Evolutionary conservation across 1,140 invertebrate species (phyloP).

Genomic region (Zophobas morio): DNA sequence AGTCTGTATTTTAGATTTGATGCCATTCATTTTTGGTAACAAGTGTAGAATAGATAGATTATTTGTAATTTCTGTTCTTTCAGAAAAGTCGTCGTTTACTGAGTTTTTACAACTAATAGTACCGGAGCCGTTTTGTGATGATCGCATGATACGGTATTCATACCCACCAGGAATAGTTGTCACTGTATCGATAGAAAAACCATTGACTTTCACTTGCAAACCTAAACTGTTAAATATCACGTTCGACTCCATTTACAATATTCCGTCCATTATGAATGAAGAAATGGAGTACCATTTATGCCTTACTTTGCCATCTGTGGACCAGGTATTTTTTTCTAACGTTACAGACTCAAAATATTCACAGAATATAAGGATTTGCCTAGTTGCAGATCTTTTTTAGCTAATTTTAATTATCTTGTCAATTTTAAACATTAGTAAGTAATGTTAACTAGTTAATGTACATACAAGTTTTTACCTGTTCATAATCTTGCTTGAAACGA

Average conservation of each 20-base stretch:
- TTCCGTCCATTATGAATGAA: slow-evolving; percentile 53
- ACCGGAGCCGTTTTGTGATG: slow-evolving; percentile 47
- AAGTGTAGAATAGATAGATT: slow-evolving; percentile 8
- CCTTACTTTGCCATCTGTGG: slow-evolving; percentile 50
- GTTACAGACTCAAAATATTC: slow-evolving; percentile 41
- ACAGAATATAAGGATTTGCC: neutral
- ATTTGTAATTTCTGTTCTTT: neutral
- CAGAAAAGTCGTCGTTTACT: slow-evolving; percentile 51
- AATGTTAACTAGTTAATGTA: too few relatives aligned
- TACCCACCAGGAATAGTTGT: slow-evolving; percentile 55
- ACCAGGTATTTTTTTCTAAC: slow-evolving; percentile 16
- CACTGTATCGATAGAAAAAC: slow-evolving; percentile 55
- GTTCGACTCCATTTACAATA: slow-evolving; percentile 60
- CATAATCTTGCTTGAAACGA: too few relatives aligned
- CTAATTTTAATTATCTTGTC: neutral
- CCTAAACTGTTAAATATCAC: slow-evolving; percentile 57
- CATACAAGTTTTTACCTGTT: too few relatives aligned
- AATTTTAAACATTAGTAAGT: too few relatives aligned
- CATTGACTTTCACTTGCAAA: slow-evolving; percentile 22
- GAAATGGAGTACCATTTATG: slow-evolving; percentile 58
- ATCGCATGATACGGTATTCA: slow-evolving; percentile 52
- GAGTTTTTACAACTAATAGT: slow-evolving; percentile 54
- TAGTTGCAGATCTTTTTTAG: slow-evolving; percentile 27
- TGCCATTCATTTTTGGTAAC: slow-evolving; percentile 52
- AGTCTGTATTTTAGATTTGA: slow-evolving; percentile 53